These are phyloP conservation scores for Xyrichtys novacula DNA, from an alignment of 2,797 vertebrate genomes.

Conservation along the genomic window DNA sequence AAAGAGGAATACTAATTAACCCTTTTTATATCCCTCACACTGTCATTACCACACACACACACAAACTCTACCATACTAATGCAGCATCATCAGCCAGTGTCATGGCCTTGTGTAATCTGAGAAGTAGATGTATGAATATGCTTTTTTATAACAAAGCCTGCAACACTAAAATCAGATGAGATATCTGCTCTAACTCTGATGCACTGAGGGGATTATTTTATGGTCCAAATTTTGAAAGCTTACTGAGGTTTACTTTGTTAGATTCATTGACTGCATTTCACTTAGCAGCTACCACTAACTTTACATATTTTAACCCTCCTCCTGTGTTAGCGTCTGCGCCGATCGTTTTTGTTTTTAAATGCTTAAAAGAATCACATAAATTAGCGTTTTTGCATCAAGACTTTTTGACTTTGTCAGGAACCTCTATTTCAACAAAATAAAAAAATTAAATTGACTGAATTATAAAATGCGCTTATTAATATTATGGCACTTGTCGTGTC, in stretches of 20 bases:
- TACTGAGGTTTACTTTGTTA: neutral
- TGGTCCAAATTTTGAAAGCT: slow-evolving; percentile 18
- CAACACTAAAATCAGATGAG: slow-evolving; percentile 23
- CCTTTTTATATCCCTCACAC: slow-evolving; percentile 20
- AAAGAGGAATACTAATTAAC: slow-evolving; percentile 53
- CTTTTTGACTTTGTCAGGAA: no score
- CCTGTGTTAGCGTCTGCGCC: neutral
- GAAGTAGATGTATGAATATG: slow-evolving; percentile 39
- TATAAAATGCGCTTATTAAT: no score
- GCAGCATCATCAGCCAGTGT: slow-evolving; percentile 24
- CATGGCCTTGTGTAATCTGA: slow-evolving; percentile 25
- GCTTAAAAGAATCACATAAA: no score
- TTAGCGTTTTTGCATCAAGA: no score
- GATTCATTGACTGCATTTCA: slow-evolving; percentile 13
- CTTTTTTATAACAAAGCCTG: slow-evolving; percentile 45
- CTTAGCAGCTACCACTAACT: neutral
- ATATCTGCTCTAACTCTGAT: neutral
- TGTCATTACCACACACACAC: neutral
- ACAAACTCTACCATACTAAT: slow-evolving; percentile 27
- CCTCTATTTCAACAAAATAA: no score
- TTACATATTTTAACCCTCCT: neutral
- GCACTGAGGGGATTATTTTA: slow-evolving; percentile 24
- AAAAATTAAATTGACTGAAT: no score
- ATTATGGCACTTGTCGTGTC: no score
- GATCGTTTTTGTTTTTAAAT: no score